Evolutionary conservation across 2,113 vertebrate species (phyloP).

Genomic region (Sylvilagus bachmani): DNA sequence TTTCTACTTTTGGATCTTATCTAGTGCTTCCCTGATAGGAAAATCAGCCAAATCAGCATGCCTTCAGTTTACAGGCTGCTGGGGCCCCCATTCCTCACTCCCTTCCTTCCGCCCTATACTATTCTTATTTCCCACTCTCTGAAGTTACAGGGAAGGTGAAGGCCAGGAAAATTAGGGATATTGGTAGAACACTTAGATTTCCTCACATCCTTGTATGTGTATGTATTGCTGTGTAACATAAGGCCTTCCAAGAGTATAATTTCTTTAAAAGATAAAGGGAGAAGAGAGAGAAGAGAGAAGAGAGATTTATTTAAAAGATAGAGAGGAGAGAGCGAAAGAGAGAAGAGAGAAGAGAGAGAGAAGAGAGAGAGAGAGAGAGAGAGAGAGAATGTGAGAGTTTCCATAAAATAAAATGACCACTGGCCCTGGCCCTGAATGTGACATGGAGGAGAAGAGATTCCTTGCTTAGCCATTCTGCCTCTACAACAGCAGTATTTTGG

Average conservation of each 20-base stretch:
- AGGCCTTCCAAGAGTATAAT: not conserved
- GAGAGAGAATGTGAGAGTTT: not conserved
- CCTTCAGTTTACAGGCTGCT: not conserved
- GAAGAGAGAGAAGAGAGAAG: not conserved
- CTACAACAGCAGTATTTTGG: not conserved
- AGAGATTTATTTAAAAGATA: too few species aligned
- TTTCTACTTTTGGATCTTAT: not conserved
- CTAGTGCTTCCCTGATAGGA: not conserved
- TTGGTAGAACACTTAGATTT: not conserved
- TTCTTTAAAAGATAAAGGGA: not conserved
- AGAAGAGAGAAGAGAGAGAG: not conserved
- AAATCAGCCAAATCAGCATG: not conserved
- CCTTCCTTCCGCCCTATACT: not conserved
- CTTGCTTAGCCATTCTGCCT: not conserved
- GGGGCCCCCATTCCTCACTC: fast-evolving
- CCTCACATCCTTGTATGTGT: too few species aligned
- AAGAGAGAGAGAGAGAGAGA: not conserved
- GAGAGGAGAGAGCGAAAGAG: not conserved
- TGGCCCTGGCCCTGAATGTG: not conserved
- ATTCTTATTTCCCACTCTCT: not conserved
- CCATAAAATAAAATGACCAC: not conserved
- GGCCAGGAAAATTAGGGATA: not conserved
- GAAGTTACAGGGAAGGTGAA: not conserved
- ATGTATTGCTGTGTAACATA: not conserved
- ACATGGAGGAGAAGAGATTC: not conserved